phyloP scores from a whole-genome alignment of 1,140 invertebrate genomes.

The Ips nitidus region DNA sequence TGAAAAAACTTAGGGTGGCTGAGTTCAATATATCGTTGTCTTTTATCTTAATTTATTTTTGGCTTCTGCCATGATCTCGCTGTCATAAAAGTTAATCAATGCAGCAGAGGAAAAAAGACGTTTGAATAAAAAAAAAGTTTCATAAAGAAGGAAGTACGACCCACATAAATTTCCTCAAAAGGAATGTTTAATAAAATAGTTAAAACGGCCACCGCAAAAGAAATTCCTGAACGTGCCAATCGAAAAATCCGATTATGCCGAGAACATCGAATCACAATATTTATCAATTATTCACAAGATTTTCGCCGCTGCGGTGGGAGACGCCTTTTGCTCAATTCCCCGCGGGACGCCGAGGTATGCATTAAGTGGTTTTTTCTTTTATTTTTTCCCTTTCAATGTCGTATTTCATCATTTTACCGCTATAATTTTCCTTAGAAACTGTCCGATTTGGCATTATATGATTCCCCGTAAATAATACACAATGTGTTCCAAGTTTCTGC shows the following conservation, averaged over 20 bases:
- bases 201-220: not conserved
- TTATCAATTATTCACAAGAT: slow-evolving; percentile 36
- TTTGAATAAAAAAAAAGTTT: slow-evolving; percentile 7
- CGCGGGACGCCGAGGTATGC: slow-evolving; percentile 30
- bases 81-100: slow-evolving; percentile 31
- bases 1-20: slow-evolving; percentile 33
- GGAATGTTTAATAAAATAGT: too few species aligned
- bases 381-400: slow-evolving; percentile 25
- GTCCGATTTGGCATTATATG: slow-evolving; percentile 1
- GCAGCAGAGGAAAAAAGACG: slow-evolving; percentile 2
- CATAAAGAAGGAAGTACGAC: too few species aligned
- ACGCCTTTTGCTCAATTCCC: slow-evolving; percentile 26
- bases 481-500: too few species aligned
- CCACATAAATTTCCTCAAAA: too few species aligned
- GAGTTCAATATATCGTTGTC: slow-evolving; percentile 21
- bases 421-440: slow-evolving; percentile 5
- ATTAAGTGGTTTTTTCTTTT: slow-evolving; percentile 32
- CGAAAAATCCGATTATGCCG: slow-evolving; percentile 6
- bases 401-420: slow-evolving; percentile 22
- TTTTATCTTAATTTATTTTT: slow-evolving; percentile 35
- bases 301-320: slow-evolving; percentile 25
- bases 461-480: too few species aligned
- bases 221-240: slow-evolving; percentile 4
- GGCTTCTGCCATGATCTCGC: slow-evolving; percentile 28
- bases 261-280: slow-evolving; percentile 33